A percentile compares a stretch with the other conserved stretches of the same genome.
Conservation (phyloP, 53 echinoderm and acorn worm species). For the Echinarachnius parma region DNA sequence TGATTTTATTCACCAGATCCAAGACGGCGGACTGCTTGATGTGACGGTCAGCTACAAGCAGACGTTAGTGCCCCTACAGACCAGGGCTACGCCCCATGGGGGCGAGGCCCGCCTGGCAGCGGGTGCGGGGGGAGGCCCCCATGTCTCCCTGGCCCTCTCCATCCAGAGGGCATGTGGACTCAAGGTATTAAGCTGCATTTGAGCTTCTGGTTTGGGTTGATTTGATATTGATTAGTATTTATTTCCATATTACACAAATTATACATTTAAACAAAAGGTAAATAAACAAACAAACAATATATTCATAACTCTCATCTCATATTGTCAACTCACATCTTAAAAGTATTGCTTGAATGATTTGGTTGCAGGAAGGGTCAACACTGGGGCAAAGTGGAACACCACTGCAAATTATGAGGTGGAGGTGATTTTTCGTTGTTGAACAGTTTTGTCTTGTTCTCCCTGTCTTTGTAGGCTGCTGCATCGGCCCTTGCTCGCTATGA, state of each 20-base stretch:
- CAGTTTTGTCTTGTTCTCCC: not conserved
- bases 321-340: no score
- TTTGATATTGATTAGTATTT: no score
- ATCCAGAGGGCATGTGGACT: slow-evolving; percentile 86
- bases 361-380: no score
- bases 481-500: slow-evolving; percentile 67
- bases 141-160: slow-evolving; percentile 78
- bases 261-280: no score
- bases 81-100: not conserved
- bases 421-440: not conserved
- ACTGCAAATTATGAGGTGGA: not conserved
- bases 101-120: not conserved
- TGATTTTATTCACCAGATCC: slow-evolving; percentile 48
- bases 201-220: no score
- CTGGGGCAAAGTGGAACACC: not conserved
- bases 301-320: no score
- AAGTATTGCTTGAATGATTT: no score
- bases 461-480: slow-evolving; percentile 66
- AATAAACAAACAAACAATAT: no score
- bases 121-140: slow-evolving; percentile 29
- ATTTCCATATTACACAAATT: no score
- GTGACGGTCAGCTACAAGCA: slow-evolving; percentile 88
- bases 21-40: slow-evolving; percentile 76
- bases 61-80: slow-evolving; percentile 27
- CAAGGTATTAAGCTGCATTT: no score